phyloP scores from a whole-genome alignment of 1,140 invertebrate genomes.

The Megalopta genalis region DNA sequence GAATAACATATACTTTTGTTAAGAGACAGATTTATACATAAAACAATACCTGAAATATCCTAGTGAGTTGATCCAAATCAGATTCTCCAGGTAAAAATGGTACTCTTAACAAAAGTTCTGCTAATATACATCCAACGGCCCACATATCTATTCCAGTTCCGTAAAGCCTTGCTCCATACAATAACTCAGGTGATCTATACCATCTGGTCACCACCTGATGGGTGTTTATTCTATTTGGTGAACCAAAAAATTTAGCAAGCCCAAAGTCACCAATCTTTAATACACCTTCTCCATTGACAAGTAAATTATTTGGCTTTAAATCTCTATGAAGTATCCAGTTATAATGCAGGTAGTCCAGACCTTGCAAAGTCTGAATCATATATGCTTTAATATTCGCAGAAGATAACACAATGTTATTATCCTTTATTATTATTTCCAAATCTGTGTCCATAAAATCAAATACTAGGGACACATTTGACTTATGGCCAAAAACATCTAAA shows the following conservation, averaged over 20 bases:
- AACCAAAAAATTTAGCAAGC: slow-evolving; percentile 97
- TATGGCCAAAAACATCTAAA: slow-evolving; percentile 97
- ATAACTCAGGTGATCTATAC: slow-evolving; percentile 96
- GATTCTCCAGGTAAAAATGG: slow-evolving; percentile 98
- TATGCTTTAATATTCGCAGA: slow-evolving; percentile 97
- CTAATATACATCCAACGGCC: slow-evolving; percentile 98
- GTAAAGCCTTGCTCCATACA: slow-evolving; percentile 97
- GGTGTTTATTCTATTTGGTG: slow-evolving; percentile 97
- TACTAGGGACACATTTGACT: slow-evolving; percentile 98
- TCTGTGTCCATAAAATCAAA: slow-evolving; percentile 99
- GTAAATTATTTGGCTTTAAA: slow-evolving; percentile 99
- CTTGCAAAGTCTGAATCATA: slow-evolving; percentile 95
- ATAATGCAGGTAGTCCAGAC: slow-evolving; percentile 96
- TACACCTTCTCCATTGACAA: slow-evolving; percentile 95
- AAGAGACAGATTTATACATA: neutral
- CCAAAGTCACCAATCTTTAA: slow-evolving; percentile 99
- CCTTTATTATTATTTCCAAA: slow-evolving; percentile 95
- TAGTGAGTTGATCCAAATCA: slow-evolving; percentile 96
- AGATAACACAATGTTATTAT: slow-evolving; percentile 92
- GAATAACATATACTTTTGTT: slow-evolving; percentile 8
- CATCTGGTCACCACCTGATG: slow-evolving; percentile 98
- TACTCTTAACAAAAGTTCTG: slow-evolving; percentile 94
- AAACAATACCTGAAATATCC: slow-evolving; percentile 92
- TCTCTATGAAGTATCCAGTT: slow-evolving; percentile 99
- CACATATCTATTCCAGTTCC: slow-evolving; percentile 98